phyloP scores from a whole-genome alignment of 1,140 invertebrate genomes.

The Colletes latitarsis region DNA sequence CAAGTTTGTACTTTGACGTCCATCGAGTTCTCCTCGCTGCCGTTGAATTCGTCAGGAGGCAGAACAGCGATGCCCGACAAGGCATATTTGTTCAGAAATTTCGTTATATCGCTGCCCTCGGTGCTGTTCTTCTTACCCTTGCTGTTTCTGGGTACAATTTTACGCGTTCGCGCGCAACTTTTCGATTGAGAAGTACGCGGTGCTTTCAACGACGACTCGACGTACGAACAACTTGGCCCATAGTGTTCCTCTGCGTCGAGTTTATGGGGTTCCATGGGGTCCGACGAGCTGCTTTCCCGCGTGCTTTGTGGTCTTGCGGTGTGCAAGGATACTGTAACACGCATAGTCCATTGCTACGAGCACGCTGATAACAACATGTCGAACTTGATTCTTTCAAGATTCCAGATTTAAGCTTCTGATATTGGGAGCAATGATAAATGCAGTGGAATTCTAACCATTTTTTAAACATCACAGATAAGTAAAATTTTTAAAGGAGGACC shows the following conservation, averaged over 20 bases:
- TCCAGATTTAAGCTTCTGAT: too few relatives aligned
- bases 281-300: conserved; percentile 6
- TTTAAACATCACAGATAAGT: background rate
- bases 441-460: too few relatives aligned
- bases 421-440: background rate
- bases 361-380: too few relatives aligned
- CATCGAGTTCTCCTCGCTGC: too few relatives aligned
- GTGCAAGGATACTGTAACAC: conserved; percentile 44
- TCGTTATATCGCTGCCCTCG: background rate
- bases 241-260: accelerated
- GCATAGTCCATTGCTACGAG: background rate
- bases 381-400: too few relatives aligned
- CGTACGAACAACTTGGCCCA: conserved; percentile 9
- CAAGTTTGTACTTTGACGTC: conserved; percentile 44
- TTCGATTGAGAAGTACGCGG: background rate
- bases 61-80: background rate
- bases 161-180: accelerated
- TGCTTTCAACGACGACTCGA: background rate
- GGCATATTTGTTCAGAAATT: background rate
- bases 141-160: background rate
- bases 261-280: background rate
- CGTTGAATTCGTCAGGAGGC: background rate
- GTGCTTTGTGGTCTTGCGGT: background rate
- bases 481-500: background rate
- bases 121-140: background rate